phyloP scores from a whole-genome alignment of 2,113 vertebrate species.

The Ailurus styani region DNA sequence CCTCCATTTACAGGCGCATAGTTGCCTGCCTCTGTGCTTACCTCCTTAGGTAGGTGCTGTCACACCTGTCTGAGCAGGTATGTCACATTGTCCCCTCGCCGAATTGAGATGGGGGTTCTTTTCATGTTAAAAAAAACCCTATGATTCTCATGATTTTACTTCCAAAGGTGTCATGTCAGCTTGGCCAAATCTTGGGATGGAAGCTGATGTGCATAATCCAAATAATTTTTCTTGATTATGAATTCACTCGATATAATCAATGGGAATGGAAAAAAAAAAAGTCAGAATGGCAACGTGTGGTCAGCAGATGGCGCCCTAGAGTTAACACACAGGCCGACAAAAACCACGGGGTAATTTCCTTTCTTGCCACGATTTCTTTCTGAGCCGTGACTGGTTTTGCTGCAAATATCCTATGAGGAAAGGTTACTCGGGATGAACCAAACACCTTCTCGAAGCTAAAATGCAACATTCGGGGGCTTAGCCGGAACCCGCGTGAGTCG shows the following conservation, averaged over 20 bases:
- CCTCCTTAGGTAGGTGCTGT: background rate
- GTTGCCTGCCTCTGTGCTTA: background rate
- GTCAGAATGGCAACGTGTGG: background rate
- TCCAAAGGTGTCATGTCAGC: background rate
- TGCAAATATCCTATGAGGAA: background rate
- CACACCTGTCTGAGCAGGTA: accelerated
- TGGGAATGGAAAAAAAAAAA: background rate
- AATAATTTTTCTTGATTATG: background rate
- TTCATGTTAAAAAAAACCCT: background rate
- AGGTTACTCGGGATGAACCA: background rate
- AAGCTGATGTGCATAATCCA: background rate
- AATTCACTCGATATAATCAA: background rate
- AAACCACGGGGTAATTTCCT: background rate
- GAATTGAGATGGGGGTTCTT: background rate
- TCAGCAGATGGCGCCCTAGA: conserved; percentile 17
- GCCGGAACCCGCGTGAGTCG: background rate
- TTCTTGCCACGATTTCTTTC: background rate
- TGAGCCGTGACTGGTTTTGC: background rate
- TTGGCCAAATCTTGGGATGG: background rate
- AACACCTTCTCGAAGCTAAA: background rate
- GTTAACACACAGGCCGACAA: background rate
- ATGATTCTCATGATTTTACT: background rate
- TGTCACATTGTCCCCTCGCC: background rate
- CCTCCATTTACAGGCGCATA: background rate
- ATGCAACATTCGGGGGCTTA: background rate